phyloP scores from a whole-genome alignment of 2,888 invertebrate genomes.

The Amphipoea oculea region DNA sequence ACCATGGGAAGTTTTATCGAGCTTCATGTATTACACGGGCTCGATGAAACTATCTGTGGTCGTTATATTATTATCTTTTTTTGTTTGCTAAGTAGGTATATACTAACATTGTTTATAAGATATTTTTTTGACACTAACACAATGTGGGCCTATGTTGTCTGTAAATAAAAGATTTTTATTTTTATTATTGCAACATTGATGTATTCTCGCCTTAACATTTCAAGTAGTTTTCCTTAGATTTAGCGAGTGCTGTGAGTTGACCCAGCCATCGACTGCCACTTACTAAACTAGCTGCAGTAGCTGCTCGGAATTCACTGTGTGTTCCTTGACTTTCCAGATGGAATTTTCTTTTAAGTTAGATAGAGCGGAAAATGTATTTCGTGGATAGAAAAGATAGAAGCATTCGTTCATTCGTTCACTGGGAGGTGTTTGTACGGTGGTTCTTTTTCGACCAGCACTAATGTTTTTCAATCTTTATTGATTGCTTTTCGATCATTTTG shows the following conservation, averaged over 20 bases:
- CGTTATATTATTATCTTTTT: too few species aligned
- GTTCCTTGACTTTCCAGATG: constrained; percentile 37
- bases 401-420: constrained; percentile 20
- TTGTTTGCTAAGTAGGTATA: too few species aligned
- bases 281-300: constrained; percentile 27
- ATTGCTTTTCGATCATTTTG: neutral
- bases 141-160: too few species aligned
- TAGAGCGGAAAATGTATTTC: constrained; percentile 48
- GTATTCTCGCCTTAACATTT: constrained; percentile 12
- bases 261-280: constrained; percentile 39
- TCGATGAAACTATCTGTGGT: too few species aligned
- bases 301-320: constrained; percentile 32
- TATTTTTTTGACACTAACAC: too few species aligned
- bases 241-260: constrained; percentile 31
- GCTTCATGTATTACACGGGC: too few species aligned
- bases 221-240: constrained; percentile 5
- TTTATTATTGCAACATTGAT: neutral
- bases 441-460: neutral
- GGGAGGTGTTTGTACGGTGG: constrained; percentile 1
- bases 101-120: too few species aligned
- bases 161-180: too few species aligned
- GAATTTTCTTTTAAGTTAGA: constrained; percentile 49
- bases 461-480: neutral
- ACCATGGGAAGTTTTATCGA: too few species aligned
- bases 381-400: constrained; percentile 16